These are phyloP conservation scores for Autographa pulchrina DNA, from an alignment of 2,888 invertebrate species.

Conservation along the genomic window DNA sequence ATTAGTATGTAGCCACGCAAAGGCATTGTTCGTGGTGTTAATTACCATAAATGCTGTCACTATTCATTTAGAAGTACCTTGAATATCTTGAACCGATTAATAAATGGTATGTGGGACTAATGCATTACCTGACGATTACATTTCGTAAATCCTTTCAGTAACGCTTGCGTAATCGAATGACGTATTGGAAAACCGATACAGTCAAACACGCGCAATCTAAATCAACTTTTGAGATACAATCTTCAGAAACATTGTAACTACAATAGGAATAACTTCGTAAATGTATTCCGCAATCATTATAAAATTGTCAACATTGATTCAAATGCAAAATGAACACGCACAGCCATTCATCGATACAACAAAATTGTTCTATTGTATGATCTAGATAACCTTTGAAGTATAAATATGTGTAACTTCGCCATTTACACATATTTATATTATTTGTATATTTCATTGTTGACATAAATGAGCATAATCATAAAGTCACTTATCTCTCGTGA, in stretches of 20 bases:
- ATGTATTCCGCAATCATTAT: not conserved
- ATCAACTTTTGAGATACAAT: not conserved
- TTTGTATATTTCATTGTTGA: constrained; percentile 11
- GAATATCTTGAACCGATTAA: not conserved
- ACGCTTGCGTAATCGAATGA: not conserved
- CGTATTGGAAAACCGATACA: not conserved
- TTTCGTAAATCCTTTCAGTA: not conserved
- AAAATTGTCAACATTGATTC: constrained; percentile 15
- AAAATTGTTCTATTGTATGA: constrained; percentile 30
- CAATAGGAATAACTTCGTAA: constrained; percentile 12
- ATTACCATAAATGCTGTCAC: constrained; percentile 1
- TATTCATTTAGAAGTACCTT: not conserved
- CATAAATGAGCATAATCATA: not conserved
- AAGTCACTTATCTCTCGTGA: no score
- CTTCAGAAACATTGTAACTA: constrained; percentile 16
- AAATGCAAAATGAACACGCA: constrained; percentile 13
- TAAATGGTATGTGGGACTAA: not conserved
- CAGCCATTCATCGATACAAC: constrained; percentile 32
- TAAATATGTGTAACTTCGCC: not conserved
- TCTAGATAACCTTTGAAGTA: constrained; percentile 26
- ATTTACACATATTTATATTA: not conserved
- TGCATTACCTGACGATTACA: not conserved
- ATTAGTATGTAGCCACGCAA: not conserved
- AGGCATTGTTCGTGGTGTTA: not conserved
- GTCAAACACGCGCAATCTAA: not conserved